A percentile compares a stretch with the other conserved stretches of the same genome.
Conservation (phyloP, 2,797 vertebrate genomes). For the Luscinia luscinia region DNA sequence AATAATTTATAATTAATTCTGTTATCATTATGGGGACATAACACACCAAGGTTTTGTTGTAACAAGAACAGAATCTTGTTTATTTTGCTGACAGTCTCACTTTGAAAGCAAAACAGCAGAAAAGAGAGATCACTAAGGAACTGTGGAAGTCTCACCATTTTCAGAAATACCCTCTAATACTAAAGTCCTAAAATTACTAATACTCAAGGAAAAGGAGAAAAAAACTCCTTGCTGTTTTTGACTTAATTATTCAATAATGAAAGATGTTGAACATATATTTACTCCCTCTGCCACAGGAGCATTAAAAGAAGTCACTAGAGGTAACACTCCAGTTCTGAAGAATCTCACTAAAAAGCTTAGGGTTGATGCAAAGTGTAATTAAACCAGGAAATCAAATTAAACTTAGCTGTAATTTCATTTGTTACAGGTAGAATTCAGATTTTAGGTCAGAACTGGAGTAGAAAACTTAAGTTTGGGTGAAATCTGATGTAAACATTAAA, state of each 20-base stretch:
- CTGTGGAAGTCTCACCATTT: neutral
- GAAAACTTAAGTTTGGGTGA: neutral
- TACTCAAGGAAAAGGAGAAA: neutral
- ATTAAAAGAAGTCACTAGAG: neutral
- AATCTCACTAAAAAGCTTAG: neutral
- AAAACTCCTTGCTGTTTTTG: neutral
- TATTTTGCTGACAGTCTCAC: neutral
- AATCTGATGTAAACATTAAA: neutral
- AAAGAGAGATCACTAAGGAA: neutral
- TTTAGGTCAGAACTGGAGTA: neutral
- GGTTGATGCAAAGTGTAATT: neutral
- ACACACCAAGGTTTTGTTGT: neutral
- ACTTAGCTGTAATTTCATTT: neutral
- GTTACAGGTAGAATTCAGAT: neutral
- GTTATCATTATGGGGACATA: neutral
- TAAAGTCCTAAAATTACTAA: neutral
- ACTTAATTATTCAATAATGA: neutral
- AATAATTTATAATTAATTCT: neutral
- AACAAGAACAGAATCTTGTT: neutral
- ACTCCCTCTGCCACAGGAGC: neutral
- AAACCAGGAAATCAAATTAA: neutral
- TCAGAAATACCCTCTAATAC: neutral
- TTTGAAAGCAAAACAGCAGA: neutral
- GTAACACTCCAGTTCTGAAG: neutral
- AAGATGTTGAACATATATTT: neutral